These are phyloP conservation scores for Enchytraeus crypticus DNA, from an alignment of 2,888 invertebrate genomes.

Conservation along the genomic window DNA sequence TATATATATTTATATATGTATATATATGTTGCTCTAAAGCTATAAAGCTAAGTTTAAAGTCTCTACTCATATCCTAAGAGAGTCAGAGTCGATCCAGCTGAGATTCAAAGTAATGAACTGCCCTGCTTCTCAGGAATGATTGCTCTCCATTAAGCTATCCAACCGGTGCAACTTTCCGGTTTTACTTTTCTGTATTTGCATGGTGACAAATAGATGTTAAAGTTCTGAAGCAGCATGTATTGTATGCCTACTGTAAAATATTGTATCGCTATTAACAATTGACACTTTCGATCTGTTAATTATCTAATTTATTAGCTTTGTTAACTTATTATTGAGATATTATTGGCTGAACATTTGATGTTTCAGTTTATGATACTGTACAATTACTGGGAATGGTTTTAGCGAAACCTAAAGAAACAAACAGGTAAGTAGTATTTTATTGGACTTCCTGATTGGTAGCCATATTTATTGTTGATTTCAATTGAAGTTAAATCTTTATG, in stretches of 20 bases:
- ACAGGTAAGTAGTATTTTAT: background rate
- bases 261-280: background rate
- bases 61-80: too few relatives aligned
- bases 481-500: too few relatives aligned
- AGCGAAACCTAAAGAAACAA: background rate
- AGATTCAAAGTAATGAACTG: too few relatives aligned
- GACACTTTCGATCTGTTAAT: background rate
- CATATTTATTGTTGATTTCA: too few relatives aligned
- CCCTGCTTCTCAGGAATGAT: too few relatives aligned
- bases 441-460: too few relatives aligned
- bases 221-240: too few relatives aligned
- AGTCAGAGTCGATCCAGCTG: too few relatives aligned
- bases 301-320: background rate
- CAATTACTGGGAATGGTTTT: background rate
- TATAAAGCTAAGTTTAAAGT: background rate
- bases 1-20: background rate
- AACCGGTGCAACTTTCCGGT: too few relatives aligned
- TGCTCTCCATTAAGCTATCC: too few relatives aligned
- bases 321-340: background rate
- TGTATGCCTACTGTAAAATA: background rate
- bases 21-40: background rate
- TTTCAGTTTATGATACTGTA: slow-evolving; percentile 1
- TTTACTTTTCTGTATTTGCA: too few relatives aligned
- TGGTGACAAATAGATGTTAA: too few relatives aligned
- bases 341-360: background rate